Conservation (phyloP, 2,888 invertebrate species). For the Troides oblongomaculatus region DNA sequence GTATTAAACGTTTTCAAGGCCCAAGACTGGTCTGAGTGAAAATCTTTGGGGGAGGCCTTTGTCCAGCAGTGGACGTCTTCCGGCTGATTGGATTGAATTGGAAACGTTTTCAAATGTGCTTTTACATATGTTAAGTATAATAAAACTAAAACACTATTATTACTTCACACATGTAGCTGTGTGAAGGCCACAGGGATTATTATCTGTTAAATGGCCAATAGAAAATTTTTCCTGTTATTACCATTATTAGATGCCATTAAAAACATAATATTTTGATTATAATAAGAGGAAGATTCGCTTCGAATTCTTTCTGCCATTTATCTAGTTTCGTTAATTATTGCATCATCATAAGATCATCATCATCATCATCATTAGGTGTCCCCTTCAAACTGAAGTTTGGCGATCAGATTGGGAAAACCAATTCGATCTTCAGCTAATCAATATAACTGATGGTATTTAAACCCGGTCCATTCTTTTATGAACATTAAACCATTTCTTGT, state of each 20-base stretch:
- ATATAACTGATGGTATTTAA: no score
- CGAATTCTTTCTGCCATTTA: background rate
- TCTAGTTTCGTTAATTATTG: background rate
- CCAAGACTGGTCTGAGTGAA: no score
- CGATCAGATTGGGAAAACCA: no score
- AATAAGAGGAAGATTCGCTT: background rate
- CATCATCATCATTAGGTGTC: no score
- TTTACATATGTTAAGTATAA: background rate
- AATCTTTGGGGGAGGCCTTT: no score
- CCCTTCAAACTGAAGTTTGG: no score
- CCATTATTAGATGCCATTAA: background rate
- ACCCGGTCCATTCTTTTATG: no score
- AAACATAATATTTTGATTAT: background rate
- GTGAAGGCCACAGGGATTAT: slow-evolving; percentile 9
- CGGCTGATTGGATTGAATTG: no score
- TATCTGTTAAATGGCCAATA: slow-evolving; percentile 18
- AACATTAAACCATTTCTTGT: no score
- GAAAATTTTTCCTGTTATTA: slow-evolving; percentile 7
- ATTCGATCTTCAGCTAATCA: no score
- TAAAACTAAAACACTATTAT: background rate
- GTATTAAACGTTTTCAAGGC: background rate
- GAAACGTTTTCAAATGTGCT: background rate
- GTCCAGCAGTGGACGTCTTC: no score
- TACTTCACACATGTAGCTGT: background rate
- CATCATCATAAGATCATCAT: no score